phyloP scores from a whole-genome alignment of 2,113 vertebrate species.

The Takifugu flavidus region DNA sequence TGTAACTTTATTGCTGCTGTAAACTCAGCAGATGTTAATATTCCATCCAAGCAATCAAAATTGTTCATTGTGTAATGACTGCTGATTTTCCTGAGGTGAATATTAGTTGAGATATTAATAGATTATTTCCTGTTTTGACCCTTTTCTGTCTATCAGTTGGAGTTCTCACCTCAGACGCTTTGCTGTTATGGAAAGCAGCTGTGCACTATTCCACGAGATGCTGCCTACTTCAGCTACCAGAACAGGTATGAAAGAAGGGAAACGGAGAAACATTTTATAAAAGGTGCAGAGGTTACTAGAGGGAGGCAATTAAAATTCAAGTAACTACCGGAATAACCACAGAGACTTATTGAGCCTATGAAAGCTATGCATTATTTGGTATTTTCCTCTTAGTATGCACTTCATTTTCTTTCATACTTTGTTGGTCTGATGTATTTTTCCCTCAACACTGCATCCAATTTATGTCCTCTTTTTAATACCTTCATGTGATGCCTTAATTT shows the following conservation, averaged over 20 bases:
- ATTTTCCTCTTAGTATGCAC: background rate
- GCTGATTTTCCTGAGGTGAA: background rate
- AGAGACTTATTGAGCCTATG: background rate
- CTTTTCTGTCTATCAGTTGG: conserved; percentile 78
- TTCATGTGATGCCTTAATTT: conserved; percentile 27
- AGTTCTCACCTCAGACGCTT: conserved; percentile 97
- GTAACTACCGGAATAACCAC: background rate
- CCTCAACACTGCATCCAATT: conserved; percentile 40
- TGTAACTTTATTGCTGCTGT: background rate
- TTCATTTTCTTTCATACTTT: background rate
- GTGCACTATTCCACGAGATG: conserved; percentile 96
- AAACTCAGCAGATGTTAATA: background rate
- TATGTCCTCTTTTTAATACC: conserved; percentile 26
- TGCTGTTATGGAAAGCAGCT: conserved; percentile 99
- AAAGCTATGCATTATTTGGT: background rate
- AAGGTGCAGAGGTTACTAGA: background rate
- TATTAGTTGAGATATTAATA: background rate
- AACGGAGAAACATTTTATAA: background rate
- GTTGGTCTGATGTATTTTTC: conserved; percentile 19
- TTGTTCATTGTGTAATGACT: background rate
- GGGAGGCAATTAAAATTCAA: background rate
- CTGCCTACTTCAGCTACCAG: conserved; percentile 98
- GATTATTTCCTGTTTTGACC: background rate
- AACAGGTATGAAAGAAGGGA: conserved; percentile 83
- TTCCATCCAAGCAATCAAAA: background rate